Percentiles rank a stretch among this genome's conserved stretches.
These are phyloP conservation scores for Otolemur garnettii DNA, from an alignment of 2,113 vertebrate genomes.

Conservation along the genomic window DNA sequence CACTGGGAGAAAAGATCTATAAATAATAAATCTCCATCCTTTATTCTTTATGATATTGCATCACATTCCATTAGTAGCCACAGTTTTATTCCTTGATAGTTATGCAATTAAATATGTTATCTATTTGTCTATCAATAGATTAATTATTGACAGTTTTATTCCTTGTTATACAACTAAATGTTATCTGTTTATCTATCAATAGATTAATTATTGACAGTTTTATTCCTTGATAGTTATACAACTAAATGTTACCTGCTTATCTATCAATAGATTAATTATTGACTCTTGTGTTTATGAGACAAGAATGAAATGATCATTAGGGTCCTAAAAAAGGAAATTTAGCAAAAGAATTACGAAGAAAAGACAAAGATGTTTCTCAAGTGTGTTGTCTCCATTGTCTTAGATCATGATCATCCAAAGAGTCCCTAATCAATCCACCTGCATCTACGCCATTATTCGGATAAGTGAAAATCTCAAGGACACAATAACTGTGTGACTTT, in stretches of 20 bases:
- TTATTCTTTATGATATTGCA: not conserved
- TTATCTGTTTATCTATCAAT: too few relatives aligned
- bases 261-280: not conserved
- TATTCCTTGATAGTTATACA: not conserved
- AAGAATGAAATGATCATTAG: not conserved
- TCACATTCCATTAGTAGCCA: not conserved
- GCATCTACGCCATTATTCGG: not conserved
- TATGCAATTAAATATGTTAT: not conserved
- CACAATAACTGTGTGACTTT: not conserved
- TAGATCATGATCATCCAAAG: not conserved
- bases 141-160: not conserved
- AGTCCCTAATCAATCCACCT: not conserved
- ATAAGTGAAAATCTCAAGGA: constrained; percentile 6
- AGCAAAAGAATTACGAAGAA: not conserved
- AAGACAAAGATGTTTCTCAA: constrained; percentile 10
- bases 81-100: not conserved
- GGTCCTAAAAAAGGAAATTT: not conserved
- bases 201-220: too few relatives aligned
- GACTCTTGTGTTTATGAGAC: constrained; percentile 21
- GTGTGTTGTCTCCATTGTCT: not conserved
- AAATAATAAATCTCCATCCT: constrained; percentile 1
- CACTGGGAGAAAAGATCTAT: not conserved
- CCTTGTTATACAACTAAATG: too few relatives aligned
- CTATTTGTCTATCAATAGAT: not conserved
- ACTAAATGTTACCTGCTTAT: not conserved